Percentiles rank a stretch among this genome's conserved stretches.
These are phyloP conservation scores for Hyles euphorbiae DNA, from an alignment of 1,140 invertebrate genomes.

Conservation along the genomic window DNA sequence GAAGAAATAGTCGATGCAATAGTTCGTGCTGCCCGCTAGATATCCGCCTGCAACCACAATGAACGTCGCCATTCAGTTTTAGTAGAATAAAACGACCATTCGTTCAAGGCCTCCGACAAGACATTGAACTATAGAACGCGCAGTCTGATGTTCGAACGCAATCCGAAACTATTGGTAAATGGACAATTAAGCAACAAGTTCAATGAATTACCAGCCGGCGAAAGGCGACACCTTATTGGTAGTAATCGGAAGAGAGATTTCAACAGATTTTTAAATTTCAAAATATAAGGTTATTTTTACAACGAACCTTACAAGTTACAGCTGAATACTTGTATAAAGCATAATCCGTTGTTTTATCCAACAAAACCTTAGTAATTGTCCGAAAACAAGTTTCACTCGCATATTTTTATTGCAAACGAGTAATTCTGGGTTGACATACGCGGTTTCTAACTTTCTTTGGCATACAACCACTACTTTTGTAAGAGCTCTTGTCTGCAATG, in stretches of 20 bases:
- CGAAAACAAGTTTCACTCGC: too few species aligned
- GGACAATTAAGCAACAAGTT: conserved; percentile 27
- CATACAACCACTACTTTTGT: too few species aligned
- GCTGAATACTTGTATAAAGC: too few species aligned
- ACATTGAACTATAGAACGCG: conserved; percentile 38
- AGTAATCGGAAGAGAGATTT: not conserved
- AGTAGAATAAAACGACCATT: conserved; percentile 15
- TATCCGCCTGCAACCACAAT: too few species aligned
- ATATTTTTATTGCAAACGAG: too few species aligned
- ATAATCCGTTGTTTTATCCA: too few species aligned
- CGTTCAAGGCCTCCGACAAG: conserved; percentile 29
- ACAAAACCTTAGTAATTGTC: too few species aligned
- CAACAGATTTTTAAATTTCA: not conserved
- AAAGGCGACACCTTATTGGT: conserved; percentile 11
- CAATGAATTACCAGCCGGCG: conserved; percentile 21
- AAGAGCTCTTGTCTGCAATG: too few species aligned
- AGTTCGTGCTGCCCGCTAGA: too few species aligned
- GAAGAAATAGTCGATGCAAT: too few species aligned
- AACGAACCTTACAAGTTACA: not conserved
- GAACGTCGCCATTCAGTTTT: not conserved
- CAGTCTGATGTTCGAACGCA: conserved; percentile 34
- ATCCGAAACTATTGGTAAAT: conserved; percentile 31
- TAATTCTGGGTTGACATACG: too few species aligned
- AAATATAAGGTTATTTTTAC: not conserved
- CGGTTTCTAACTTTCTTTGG: too few species aligned